These are phyloP conservation scores for Drosophila neocordata DNA, from an alignment of 1,140 invertebrate genomes.

Conservation along the genomic window DNA sequence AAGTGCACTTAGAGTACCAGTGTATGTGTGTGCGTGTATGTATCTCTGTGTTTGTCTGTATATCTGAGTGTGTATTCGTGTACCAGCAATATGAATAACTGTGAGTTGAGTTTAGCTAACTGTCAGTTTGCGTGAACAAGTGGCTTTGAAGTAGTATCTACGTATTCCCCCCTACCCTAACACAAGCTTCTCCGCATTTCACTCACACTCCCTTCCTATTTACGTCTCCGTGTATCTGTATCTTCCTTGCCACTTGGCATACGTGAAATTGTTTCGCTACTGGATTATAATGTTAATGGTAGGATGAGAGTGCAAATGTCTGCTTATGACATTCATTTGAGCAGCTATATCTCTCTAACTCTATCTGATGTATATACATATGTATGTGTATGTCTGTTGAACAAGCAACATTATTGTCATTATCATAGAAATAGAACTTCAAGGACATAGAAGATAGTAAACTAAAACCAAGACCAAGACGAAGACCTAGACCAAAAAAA, in stretches of 20 bases:
- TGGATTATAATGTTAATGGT: conserved; percentile 45
- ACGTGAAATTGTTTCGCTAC: conserved; percentile 45
- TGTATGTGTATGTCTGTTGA: conserved; percentile 32
- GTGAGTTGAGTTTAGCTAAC: conserved; percentile 48
- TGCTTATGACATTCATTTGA: conserved; percentile 71
- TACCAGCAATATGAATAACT: conserved; percentile 20
- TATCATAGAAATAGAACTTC: conserved; percentile 49
- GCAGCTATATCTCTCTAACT: conserved; percentile 19
- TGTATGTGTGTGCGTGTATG: background rate
- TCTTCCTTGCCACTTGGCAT: conserved; percentile 11
- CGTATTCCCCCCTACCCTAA: background rate
- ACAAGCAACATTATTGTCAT: conserved; percentile 64
- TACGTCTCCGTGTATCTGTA: background rate
- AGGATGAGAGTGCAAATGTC: conserved; percentile 45
- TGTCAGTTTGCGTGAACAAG: conserved; percentile 64
- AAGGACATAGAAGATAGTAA: conserved; percentile 16
- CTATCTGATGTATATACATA: background rate
- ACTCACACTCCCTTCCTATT: background rate
- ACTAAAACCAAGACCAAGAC: background rate
- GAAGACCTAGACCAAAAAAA: background rate
- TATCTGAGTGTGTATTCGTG: conserved; percentile 11
- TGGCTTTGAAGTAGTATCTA: conserved; percentile 49
- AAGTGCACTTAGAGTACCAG: conserved; percentile 53
- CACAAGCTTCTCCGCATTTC: background rate
- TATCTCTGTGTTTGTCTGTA: conserved; percentile 4